These are phyloP conservation scores for Zootermopsis nevadensis DNA, from an alignment of 2,888 invertebrate genomes.

Conservation along the genomic window DNA sequence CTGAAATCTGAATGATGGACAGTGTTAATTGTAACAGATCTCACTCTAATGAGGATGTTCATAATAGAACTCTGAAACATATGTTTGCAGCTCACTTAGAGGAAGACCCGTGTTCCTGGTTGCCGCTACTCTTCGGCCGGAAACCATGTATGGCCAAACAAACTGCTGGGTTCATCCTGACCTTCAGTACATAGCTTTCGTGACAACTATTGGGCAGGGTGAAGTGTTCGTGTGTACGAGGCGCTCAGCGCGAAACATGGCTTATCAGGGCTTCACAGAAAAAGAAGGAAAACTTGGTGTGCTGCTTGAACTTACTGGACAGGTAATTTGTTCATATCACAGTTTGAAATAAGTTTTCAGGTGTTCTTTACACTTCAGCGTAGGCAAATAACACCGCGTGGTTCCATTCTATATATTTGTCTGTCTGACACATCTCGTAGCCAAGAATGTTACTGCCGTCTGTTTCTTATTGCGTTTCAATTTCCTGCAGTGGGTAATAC, in stretches of 20 bases:
- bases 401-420: too few species aligned
- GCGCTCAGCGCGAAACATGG: slow-evolving; percentile 94
- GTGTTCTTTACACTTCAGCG: too few species aligned
- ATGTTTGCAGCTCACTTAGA: slow-evolving; percentile 65
- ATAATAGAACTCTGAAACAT: not conserved
- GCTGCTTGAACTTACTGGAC: slow-evolving; percentile 76
- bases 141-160: slow-evolving; percentile 99
- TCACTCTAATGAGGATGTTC: too few species aligned
- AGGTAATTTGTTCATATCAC: slow-evolving; percentile 66
- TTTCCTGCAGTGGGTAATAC: too few species aligned
- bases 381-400: too few species aligned
- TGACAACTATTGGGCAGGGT: slow-evolving; percentile 70
- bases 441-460: too few species aligned
- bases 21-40: too few species aligned
- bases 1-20: too few species aligned
- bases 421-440: too few species aligned
- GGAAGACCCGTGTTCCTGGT: slow-evolving; percentile 82
- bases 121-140: slow-evolving; percentile 97
- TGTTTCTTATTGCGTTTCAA: too few species aligned
- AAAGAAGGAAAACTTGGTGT: slow-evolving; percentile 82
- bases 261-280: slow-evolving; percentile 90
- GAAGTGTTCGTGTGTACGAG: slow-evolving; percentile 90
- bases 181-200: slow-evolving; percentile 90
- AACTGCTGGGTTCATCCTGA: slow-evolving; percentile 99
- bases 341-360: too few species aligned